Evolutionary conservation across 2,113 vertebrate genomes (phyloP).

Genomic region (Bucco capensis): DNA sequence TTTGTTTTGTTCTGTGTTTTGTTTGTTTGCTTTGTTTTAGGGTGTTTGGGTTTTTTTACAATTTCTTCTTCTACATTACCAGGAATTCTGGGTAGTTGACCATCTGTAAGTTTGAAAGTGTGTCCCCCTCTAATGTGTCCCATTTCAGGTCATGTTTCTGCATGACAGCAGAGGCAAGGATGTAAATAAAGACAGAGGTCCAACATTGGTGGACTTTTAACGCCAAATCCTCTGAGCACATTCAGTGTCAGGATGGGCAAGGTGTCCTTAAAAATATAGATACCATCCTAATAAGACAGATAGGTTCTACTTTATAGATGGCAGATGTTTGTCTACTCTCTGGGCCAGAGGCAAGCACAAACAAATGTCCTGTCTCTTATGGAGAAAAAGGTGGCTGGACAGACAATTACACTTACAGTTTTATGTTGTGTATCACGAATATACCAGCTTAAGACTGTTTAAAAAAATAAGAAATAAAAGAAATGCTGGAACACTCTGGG

Average conservation of each 20-base stretch:
- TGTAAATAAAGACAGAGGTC: background rate
- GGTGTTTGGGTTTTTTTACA: background rate
- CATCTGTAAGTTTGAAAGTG: background rate
- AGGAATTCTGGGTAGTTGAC: background rate
- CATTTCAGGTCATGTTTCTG: background rate
- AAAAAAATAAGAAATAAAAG: background rate
- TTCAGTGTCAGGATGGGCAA: background rate
- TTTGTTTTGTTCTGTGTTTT: background rate
- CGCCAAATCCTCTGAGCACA: background rate
- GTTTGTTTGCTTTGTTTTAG: too few species aligned
- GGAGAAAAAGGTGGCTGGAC: background rate
- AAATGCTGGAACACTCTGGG: background rate
- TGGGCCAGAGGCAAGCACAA: background rate
- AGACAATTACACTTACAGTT: background rate
- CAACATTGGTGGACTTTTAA: background rate
- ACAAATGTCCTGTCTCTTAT: accelerated
- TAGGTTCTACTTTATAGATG: background rate
- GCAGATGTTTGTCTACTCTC: background rate
- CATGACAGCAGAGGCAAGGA: background rate
- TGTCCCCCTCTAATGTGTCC: background rate
- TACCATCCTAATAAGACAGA: background rate
- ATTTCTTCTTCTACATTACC: background rate
- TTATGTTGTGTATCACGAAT: background rate
- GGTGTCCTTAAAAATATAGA: background rate
- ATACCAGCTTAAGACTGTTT: background rate